A percentile compares a stretch with the other conserved stretches of the same genome.
Conservation (phyloP, 2,888 invertebrate species). For the Drosophila tanythrix region DNA sequence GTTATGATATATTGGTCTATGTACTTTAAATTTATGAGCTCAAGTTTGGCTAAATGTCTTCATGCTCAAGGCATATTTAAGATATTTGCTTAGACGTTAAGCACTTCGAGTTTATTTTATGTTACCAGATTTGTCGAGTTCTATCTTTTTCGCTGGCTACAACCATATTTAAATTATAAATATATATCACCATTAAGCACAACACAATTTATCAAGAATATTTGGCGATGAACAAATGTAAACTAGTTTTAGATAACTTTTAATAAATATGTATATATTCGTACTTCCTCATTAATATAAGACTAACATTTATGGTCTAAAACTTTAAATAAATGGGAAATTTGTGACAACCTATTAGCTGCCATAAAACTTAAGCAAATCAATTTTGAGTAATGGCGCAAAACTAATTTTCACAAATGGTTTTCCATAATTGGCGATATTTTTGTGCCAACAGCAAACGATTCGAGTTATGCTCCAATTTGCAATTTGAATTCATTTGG, state of each 20-base stretch:
- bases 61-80: background rate
- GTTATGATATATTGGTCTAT: constrained; percentile 17
- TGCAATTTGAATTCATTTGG: constrained; percentile 44
- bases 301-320: background rate
- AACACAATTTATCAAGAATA: background rate
- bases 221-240: background rate
- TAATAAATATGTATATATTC: background rate
- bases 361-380: no score
- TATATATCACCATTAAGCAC: background rate
- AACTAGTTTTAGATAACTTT: background rate
- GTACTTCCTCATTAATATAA: background rate
- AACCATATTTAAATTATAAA: background rate
- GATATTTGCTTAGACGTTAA: background rate
- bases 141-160: background rate
- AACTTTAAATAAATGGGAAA: background rate
- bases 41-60: background rate
- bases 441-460: background rate
- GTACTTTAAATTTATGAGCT: constrained; percentile 20
- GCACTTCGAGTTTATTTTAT: background rate
- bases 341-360: background rate
- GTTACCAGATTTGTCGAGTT: background rate
- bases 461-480: constrained; percentile 18
- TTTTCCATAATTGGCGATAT: background rate
- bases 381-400: background rate
- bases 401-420: background rate